Base-by-base conservation (phyloP, 2,113 vertebrate genomes). In the Geococcyx californianus region DNA sequence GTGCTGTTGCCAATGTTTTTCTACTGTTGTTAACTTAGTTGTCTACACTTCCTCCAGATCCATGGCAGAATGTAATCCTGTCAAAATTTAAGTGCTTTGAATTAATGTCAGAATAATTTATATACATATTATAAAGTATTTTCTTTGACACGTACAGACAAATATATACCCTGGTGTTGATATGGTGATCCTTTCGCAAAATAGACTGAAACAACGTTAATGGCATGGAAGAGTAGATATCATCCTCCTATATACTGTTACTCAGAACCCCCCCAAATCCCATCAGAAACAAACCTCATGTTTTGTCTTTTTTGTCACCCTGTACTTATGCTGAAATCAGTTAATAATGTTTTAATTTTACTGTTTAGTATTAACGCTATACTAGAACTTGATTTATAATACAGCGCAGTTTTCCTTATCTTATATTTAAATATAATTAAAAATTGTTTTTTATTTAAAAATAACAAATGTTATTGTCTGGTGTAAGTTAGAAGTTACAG, bases 211-310 rank as follows among this genome's bases (percentile, higher is more conserved):
- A 29, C 9, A 67, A 7, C 0, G 0, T 12, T 63, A 24, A 24
- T 49, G 20, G 10, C 16, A 62, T 76, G 33, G 29, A 91, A 83
- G 21, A 80, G 20, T 34, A 36, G n/a, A 36, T 11, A 47, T 24
- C 8, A 25, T 33, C 56, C 83, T 66, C 45, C 51, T 60, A 44
- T 4, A 69, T 31, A 13, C 36, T 10, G 13, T 79, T 63, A 40
- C 31, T 56, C 1, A 1, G 6, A 90, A 55, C 3, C 1, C 1
- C 8, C 11, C 34, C 45, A 54, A 31, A 34, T 34, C 7, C 25
- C 20, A 28, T 7, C 15, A 40, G 31, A 70, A 83, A 60, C 7
- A 77, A 64, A 54, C 6, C 1, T 44, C 20, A 33, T 0, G 3
- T 78, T 84, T 89, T 74, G n/a, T 42, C 17, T 59, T 51, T 82